Evolutionary conservation across 2,113 vertebrate species (phyloP), one percentile per base, ranked within the genome.

Genomic region (Anolis carolinensis): DNA sequence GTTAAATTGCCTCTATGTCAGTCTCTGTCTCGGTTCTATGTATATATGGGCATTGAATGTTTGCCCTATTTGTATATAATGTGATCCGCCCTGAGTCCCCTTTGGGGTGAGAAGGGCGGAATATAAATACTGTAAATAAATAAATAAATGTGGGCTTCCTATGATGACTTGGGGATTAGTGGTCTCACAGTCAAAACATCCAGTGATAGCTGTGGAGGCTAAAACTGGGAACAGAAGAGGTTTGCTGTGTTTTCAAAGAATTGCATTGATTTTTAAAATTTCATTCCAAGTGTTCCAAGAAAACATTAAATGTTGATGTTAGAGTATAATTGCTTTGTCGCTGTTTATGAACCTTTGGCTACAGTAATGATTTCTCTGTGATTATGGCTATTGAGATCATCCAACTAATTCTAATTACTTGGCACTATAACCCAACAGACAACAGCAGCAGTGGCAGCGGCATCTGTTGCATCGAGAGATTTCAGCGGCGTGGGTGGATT

Each of bases 381-480:
- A 89, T 23, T 23, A 68, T 77, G 82, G 44, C 68, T 71, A 81
- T 87, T 84, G 74, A n/a, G 1, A 78, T 90, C 1, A 4, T 27
- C 80, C 76, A 68, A 39, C 4, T 2, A 55, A 50, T 89, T 63
- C 67, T 93, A 89, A 94, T 70, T 89, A 72, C 71, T 72, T 59
- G 32, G 71, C 79, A n/a, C 25, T 94, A 93, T 93, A 86, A 94
- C 65, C 39, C 88, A 75, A 93, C 92, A 97, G 96, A 94, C 95
- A 93, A 97, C 95, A 70, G 94, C 97, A 92, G 94, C 96, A 82
- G 96, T 98, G 90, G 94, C 96, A 59, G 97, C 96, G 0, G 96
- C 96, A 68, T 95, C 96, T 3, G 95, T 96, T 55, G 96, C 96
- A 79, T 97, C 96, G 44, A 97, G 97, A 93, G 95, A 96, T 89